These are phyloP conservation scores for Parazoanthus atlanticus DNA, from an alignment of 92 coral and sea anemone genomes.

Conservation along the genomic window DNA sequence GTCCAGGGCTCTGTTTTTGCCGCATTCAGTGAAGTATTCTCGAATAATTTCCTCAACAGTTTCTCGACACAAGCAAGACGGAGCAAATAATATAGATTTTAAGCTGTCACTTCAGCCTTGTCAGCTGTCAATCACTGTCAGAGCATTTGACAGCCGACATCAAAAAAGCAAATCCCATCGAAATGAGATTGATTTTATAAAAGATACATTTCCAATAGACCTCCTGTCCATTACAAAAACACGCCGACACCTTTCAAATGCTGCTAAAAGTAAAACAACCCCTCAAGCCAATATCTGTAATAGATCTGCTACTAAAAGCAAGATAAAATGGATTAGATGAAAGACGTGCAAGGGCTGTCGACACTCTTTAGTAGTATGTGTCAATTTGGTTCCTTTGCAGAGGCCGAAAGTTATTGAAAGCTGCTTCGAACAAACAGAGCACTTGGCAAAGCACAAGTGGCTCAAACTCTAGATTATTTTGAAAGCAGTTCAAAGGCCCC, in stretches of 20 bases:
- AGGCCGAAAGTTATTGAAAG: slow-evolving; percentile 38
- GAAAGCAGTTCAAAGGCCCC: slow-evolving; percentile 23
- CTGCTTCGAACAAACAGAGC: slow-evolving; percentile 28
- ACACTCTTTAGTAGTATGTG: slow-evolving; percentile 24
- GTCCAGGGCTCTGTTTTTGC: background rate
- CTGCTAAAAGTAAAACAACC: slow-evolving; percentile 29
- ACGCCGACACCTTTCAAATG: slow-evolving; percentile 30
- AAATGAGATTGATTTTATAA: slow-evolving; percentile 36
- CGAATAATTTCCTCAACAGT: background rate
- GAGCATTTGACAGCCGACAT: slow-evolving; percentile 58
- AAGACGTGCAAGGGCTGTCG: slow-evolving; percentile 18
- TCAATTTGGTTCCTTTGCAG: slow-evolving; percentile 30
- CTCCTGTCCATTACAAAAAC: slow-evolving; percentile 33
- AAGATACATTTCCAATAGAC: slow-evolving; percentile 36
- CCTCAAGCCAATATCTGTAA: slow-evolving; percentile 43
- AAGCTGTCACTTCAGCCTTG: slow-evolving; percentile 35
- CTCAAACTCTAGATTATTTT: slow-evolving; percentile 21
- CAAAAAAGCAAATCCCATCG: slow-evolving; percentile 45
- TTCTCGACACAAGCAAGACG: slow-evolving; percentile 18
- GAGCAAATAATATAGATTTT: slow-evolving; percentile 32
- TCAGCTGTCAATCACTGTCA: slow-evolving; percentile 63
- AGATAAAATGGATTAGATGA: slow-evolving; percentile 33
- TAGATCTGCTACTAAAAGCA: slow-evolving; percentile 29
- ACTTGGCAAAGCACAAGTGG: slow-evolving; percentile 27
- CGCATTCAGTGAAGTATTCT: background rate